phyloP scores from a whole-genome alignment of 2,888 invertebrate species.

The Nomada lathburiana region DNA sequence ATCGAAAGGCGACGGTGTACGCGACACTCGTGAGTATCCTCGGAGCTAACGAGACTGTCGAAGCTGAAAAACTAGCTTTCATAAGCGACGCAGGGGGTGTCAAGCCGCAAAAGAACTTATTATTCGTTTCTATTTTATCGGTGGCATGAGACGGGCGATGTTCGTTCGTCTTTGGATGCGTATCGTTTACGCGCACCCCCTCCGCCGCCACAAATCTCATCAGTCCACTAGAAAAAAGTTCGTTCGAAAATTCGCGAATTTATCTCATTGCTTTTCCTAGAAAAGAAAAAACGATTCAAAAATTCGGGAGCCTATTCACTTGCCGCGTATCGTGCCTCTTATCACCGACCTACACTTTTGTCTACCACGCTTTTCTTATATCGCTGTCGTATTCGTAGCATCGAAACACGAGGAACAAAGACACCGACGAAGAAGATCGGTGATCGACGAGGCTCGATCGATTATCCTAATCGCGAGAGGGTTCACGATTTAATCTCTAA shows the following conservation, averaged over 20 bases:
- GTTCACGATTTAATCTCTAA: slow-evolving; percentile 27
- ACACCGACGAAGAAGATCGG: background rate
- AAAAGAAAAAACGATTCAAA: slow-evolving; percentile 37
- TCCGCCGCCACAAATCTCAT: background rate
- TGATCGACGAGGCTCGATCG: background rate
- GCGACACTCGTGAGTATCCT: background rate
- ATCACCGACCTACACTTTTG: background rate
- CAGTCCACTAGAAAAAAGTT: slow-evolving; percentile 19
- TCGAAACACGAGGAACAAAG: background rate
- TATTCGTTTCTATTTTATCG: too few relatives aligned
- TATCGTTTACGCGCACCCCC: background rate
- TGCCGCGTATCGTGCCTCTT: slow-evolving; percentile 1
- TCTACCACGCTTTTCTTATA: too few relatives aligned
- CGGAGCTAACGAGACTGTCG: slow-evolving; percentile 24
- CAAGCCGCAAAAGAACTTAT: background rate
- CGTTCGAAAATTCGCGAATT: slow-evolving; percentile 6
- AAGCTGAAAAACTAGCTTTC: slow-evolving; percentile 20
- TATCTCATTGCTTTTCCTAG: slow-evolving; percentile 17
- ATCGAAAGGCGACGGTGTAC: slow-evolving; percentile 6
- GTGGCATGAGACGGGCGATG: too few relatives aligned
- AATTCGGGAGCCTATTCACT: slow-evolving; percentile 24
- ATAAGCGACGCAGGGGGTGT: background rate
- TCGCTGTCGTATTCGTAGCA: background rate
- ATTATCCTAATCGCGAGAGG: slow-evolving; percentile 26
- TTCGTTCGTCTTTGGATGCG: too few relatives aligned